Evolutionary conservation across 1,140 invertebrate genomes (phyloP).

Genomic region (Mizuhopecten yessoensis): DNA sequence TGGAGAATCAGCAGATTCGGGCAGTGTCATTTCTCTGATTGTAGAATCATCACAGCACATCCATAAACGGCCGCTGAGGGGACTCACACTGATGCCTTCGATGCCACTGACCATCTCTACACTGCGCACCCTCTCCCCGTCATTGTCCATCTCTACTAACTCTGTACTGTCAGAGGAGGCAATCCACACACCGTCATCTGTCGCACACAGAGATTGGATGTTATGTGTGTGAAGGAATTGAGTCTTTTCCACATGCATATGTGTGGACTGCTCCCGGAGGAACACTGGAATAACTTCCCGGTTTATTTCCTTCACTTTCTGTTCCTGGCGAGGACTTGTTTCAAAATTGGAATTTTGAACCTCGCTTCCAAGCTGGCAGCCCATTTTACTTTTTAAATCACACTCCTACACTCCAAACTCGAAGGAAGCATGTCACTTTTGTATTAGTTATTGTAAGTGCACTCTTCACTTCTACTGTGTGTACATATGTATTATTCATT

Average conservation of each 20-base stretch:
- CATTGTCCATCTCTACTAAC: not conserved
- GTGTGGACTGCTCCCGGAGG: not conserved
- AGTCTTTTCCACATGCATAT: not conserved
- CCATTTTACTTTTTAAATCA: not conserved
- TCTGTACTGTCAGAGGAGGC: not conserved
- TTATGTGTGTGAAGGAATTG: constrained; percentile 4
- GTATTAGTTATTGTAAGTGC: not conserved
- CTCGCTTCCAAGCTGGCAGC: not conserved
- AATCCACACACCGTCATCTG: constrained; percentile 1
- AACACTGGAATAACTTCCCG: not conserved
- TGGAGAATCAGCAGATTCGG: not conserved
- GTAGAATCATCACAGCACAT: constrained; percentile 9
- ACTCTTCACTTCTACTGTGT: not conserved
- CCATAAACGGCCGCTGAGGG: not conserved
- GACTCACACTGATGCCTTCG: constrained; percentile 1
- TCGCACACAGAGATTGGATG: constrained; percentile 3
- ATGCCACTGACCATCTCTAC: not conserved
- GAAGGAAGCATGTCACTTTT: not conserved
- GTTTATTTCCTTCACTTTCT: not conserved
- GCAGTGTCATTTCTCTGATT: constrained; percentile 9
- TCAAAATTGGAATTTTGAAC: not conserved
- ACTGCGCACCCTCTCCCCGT: not conserved
- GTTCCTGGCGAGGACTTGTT: not conserved
- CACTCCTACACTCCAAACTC: not conserved
- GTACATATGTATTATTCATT: not conserved